Conservation (phyloP, 2,113 vertebrate genomes). For the Euleptes europaea region DNA sequence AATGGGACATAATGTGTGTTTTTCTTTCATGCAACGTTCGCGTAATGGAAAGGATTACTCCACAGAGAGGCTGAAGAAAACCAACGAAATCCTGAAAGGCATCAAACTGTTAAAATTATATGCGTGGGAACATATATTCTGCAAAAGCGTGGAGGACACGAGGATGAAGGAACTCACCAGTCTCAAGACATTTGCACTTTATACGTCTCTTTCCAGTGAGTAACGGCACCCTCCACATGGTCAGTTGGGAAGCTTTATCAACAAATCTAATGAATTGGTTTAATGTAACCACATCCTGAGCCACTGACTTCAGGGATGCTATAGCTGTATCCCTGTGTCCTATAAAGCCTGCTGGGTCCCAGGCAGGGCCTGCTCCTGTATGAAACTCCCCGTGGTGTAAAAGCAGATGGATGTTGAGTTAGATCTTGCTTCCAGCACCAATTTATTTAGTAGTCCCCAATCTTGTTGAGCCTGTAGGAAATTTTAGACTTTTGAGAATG, state of each 20-base stretch:
- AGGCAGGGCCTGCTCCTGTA: no score
- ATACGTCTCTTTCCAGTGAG: constrained; percentile 90
- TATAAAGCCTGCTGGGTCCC: no score
- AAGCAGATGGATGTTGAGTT: no score
- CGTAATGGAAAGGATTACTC: constrained; percentile 88
- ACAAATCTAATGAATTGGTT: no score
- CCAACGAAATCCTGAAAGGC: constrained; percentile 95
- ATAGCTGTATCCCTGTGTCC: no score
- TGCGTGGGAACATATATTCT: constrained; percentile 98
- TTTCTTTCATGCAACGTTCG: constrained; percentile 15
- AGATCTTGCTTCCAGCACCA: no score
- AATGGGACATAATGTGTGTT: background rate
- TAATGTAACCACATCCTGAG: no score
- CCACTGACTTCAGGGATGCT: no score
- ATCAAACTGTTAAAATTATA: constrained; percentile 96
- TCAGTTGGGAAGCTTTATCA: background rate
- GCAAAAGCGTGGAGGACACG: constrained; percentile 90
- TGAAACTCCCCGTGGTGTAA: no score
- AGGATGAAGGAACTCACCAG: constrained; percentile 90
- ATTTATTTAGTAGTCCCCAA: no score
- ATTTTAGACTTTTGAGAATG: no score
- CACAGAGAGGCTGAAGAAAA: constrained; percentile 96
- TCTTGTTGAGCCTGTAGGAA: no score
- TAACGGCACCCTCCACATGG: background rate
- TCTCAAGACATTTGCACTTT: constrained; percentile 86